These are phyloP conservation scores for Prunella himalayana DNA, from an alignment of 2,113 vertebrate genomes.

Conservation along the genomic window DNA sequence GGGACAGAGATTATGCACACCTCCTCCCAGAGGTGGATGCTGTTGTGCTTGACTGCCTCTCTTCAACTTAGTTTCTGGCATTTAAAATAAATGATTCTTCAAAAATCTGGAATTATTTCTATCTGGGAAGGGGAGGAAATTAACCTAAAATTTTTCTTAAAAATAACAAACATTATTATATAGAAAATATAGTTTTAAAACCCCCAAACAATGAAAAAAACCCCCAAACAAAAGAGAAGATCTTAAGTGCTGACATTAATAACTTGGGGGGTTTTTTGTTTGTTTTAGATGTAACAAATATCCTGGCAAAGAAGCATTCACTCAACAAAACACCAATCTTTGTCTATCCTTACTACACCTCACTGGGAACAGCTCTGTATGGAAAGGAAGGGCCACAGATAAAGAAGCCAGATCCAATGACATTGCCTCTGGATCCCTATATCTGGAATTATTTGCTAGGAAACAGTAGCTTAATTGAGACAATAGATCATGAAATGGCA, in stretches of 20 bases:
- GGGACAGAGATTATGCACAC: background rate
- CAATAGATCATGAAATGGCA: constrained; percentile 67
- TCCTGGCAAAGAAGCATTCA: constrained; percentile 69
- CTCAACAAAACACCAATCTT: constrained; percentile 69
- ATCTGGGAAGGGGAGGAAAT: background rate
- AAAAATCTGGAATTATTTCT: background rate
- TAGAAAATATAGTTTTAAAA: background rate
- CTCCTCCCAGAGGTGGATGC: background rate
- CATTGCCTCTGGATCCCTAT: constrained; percentile 56
- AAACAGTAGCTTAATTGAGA: constrained; percentile 30
- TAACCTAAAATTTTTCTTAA: background rate
- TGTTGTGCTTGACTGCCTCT: background rate
- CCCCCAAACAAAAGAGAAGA: background rate
- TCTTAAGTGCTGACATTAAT: background rate
- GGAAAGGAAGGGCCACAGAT: constrained; percentile 77
- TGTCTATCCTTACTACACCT: constrained; percentile 81
- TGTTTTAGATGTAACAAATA: constrained; percentile 72
- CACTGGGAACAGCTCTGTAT: constrained; percentile 80
- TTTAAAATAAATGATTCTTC: background rate
- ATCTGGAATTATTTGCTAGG: constrained; percentile 74
- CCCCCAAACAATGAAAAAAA: background rate
- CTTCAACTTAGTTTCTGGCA: background rate
- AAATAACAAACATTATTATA: background rate
- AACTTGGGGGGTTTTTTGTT: background rate
- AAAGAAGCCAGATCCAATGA: constrained; percentile 75